Evolutionary conservation across 37 sponge, comb jelly and placozoan species (phyloP).

Genomic region (Petrosia ficiformis): DNA sequence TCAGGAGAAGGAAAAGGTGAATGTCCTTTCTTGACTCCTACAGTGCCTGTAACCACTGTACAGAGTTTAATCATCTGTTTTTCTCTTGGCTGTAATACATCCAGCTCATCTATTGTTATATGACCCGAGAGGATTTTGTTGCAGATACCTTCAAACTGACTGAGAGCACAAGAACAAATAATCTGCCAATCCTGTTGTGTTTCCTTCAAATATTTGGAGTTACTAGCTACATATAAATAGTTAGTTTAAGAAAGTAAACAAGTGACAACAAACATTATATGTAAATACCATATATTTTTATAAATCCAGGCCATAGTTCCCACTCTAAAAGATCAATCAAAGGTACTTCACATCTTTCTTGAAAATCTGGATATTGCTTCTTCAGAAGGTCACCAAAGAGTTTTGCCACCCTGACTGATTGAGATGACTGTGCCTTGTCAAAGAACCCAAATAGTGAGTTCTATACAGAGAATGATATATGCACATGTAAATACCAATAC

Average conservation of each 20-base stretch:
- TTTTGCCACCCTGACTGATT: not conserved
- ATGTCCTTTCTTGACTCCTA: too few species aligned
- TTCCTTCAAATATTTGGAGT: constrained; percentile 8
- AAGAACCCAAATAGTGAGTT: too few species aligned
- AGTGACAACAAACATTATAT: not conserved
- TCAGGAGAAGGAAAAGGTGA: too few species aligned
- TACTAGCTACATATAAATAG: not conserved
- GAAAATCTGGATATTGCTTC: constrained; percentile 22
- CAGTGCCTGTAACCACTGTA: not conserved
- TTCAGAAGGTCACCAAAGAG: not conserved
- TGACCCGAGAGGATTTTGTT: constrained; percentile 1
- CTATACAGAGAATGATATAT: too few species aligned
- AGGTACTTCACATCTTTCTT: not conserved
- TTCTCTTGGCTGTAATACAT: not conserved
- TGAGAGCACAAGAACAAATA: constrained; percentile 20
- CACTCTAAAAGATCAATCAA: constrained; percentile 44
- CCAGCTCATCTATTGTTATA: constrained; percentile 27
- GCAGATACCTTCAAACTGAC: constrained; percentile 11
- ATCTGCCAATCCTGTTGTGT: constrained; percentile 13
- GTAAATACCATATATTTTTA: not conserved
- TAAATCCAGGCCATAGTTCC: constrained; percentile 30
- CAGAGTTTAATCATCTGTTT: constrained; percentile 36
- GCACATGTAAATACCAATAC: too few species aligned
- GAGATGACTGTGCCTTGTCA: too few species aligned
- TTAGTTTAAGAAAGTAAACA: not conserved